phyloP scores from a whole-genome alignment of 2,113 vertebrate genomes.

The Podocnemis expansa region DNA sequence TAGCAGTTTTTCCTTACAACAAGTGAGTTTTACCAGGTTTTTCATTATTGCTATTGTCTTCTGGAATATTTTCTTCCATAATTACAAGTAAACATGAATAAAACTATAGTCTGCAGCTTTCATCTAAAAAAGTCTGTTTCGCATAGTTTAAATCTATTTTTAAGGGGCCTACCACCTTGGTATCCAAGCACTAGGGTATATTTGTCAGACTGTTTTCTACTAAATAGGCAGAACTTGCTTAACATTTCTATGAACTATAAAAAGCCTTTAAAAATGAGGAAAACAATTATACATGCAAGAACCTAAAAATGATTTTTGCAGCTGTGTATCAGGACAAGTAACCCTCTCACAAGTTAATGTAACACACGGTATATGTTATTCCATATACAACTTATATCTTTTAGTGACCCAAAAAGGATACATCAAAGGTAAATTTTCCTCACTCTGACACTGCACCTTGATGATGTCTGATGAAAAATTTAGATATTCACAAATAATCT shows the following conservation, averaged over 20 bases:
- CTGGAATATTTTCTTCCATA: background rate
- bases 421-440: background rate
- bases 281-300: background rate
- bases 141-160: background rate
- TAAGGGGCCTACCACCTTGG: background rate
- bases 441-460: background rate
- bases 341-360: background rate
- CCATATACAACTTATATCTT: background rate
- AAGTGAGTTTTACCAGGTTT: background rate
- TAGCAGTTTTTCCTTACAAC: background rate
- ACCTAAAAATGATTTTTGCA: background rate
- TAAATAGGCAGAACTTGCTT: background rate
- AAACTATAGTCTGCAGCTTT: background rate
- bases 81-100: background rate
- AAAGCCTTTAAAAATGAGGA: background rate
- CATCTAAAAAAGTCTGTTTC: background rate
- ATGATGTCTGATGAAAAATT: too few relatives aligned
- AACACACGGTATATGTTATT: background rate
- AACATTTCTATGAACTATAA: background rate
- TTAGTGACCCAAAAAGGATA: background rate
- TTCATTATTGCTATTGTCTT: background rate
- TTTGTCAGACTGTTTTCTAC: background rate
- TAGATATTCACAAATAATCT: background rate
- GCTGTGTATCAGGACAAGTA: background rate
- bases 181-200: background rate